Evolutionary conservation across 2,113 vertebrate species (phyloP).

Genomic region (Thunnus thynnus): DNA sequence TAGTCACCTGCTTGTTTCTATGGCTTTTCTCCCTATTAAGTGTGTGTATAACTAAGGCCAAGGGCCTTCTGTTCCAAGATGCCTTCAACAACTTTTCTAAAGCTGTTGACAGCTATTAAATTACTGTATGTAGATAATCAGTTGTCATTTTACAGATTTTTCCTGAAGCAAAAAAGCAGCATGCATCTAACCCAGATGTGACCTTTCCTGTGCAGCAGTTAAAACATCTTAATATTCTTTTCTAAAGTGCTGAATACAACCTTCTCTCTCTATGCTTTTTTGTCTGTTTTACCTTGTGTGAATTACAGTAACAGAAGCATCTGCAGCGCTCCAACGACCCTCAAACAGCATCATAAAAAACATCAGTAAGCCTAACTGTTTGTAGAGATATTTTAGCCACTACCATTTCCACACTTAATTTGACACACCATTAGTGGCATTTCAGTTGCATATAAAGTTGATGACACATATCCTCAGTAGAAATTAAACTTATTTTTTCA

Average conservation of each 20-base stretch:
- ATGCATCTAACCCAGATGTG: neutral
- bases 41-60: neutral
- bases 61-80: neutral
- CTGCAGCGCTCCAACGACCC: neutral
- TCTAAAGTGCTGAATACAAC: too few species aligned
- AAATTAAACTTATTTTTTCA: neutral
- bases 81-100: conserved; percentile 4
- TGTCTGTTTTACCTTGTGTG: neutral
- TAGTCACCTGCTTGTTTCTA: conserved; percentile 26
- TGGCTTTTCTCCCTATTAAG: neutral
- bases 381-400: neutral
- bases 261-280: too few species aligned
- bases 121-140: too few species aligned
- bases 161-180: neutral
- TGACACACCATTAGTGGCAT: neutral
- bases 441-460: neutral
- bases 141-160: too few species aligned
- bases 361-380: neutral
- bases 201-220: neutral
- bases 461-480: neutral
- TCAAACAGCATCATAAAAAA: neutral
- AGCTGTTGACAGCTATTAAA: neutral
- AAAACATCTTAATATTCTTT: neutral
- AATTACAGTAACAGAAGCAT: conserved; percentile 10
- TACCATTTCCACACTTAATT: neutral